phyloP scores from a whole-genome alignment of 2,113 vertebrate genomes.

The Passer montanus region DNA sequence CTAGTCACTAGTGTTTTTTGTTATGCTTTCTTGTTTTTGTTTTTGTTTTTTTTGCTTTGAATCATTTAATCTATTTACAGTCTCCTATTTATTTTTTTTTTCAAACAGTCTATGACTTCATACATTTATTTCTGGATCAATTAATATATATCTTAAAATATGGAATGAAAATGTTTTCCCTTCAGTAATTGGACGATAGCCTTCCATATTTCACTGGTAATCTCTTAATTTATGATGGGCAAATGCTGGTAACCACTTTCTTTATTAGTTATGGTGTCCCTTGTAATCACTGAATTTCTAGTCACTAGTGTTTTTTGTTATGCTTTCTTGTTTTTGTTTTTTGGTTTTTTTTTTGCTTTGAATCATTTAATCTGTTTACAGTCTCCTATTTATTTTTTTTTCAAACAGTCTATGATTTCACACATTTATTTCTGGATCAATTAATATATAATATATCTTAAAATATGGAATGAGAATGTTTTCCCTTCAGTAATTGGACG shows the following conservation, averaged over 20 bases:
- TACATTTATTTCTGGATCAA: not conserved
- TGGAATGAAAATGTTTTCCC: not conserved
- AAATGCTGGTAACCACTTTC: not conserved
- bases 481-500: not conserved
- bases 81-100: not conserved
- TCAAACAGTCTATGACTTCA: not conserved
- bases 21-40: not conserved
- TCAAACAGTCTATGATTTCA: not conserved
- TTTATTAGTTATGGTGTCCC: not conserved
- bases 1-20: not conserved
- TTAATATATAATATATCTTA: not conserved
- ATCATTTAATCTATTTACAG: not conserved
- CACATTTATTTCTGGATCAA: not conserved
- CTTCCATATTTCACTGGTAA: not conserved
- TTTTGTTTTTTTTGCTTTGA: not conserved
- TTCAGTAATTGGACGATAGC: not conserved
- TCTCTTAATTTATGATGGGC: not conserved
- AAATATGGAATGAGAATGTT: not conserved
- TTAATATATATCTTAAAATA: not conserved
- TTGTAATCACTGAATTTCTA: too few relatives aligned
- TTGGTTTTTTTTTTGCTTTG: not conserved
- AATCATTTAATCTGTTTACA: not conserved
- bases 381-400: not conserved
- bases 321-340: too few relatives aligned
- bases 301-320: too few relatives aligned